Base-by-base conservation (phyloP, 2,888 invertebrate genomes). In the Theretra japonica region DNA sequence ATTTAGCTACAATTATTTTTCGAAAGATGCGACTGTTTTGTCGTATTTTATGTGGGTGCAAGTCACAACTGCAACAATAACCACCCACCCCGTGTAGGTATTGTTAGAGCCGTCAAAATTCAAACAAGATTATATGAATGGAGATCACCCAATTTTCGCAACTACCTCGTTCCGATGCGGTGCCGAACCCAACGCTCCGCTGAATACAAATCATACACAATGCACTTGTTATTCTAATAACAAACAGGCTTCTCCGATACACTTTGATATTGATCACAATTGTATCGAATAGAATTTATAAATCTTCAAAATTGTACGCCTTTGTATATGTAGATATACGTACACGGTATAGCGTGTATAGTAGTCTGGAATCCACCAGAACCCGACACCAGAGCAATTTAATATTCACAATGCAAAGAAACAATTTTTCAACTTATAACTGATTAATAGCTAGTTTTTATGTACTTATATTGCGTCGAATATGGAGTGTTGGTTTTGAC, bases 351-450 rank as follows among this genome's bases (percentile, higher is more conserved):
- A 41, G 3, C 15, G 5, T 41, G 41, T 11, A 41, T 41, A 41
- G 33, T 21, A 62, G 11, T 62, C 62, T 62, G 23, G 48, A 48
- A 65, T 65, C 23, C 48, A 6, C 21, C 65, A 48, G 48, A 21
- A 23, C 41, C 65, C 23, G 19, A 41, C 21, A 28, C 30, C 25
- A 68, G 25, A 69, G 28, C 25, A 69, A 69, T 28, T 53, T 69
- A 56, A 69, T 69, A 69, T 69, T 56, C 53, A 50, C 23, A 11
- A 15, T 68, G 50, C 68, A 68, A 53, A 68, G 53, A 50, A 69
- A 69, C 69, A 69, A 69, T 53, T 56, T 69, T 69, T 69, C 56
- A 53, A 69, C 56, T 69, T 50, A 56, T 69, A 56, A 21, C 30
- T 69, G 53, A 69, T 56, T 69, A 69, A 56, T 69, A 69, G 56